These are phyloP conservation scores for Eupeodes corollae DNA, from an alignment of 1,140 invertebrate genomes.

Conservation along the genomic window DNA sequence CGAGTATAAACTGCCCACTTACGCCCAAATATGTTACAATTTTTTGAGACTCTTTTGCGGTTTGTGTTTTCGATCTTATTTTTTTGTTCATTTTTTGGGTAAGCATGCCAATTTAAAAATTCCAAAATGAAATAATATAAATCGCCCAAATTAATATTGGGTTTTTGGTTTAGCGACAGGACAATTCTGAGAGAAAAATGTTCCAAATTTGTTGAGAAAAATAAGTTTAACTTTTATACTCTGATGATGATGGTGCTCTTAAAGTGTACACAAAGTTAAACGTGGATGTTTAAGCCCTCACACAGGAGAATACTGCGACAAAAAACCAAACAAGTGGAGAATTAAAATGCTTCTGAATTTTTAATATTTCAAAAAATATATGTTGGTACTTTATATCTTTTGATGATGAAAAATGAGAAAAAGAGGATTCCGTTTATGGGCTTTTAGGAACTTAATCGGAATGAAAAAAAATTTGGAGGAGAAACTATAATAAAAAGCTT, in stretches of 20 bases:
- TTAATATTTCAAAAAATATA: constrained; percentile 3
- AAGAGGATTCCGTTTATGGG: no score
- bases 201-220: constrained; percentile 5
- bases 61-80: no score
- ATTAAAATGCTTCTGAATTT: constrained; percentile 5
- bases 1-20: no score
- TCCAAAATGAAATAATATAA: constrained; percentile 36
- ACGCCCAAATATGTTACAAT: no score
- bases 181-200: constrained; percentile 37
- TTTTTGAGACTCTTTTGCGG: no score
- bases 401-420: no score
- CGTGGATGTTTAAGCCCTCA: constrained; percentile 1
- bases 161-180: constrained; percentile 12
- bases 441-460: no score
- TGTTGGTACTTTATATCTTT: background rate
- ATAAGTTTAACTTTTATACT: constrained; percentile 9
- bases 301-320: background rate
- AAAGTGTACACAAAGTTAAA: constrained; percentile 9
- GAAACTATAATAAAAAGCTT: no score
- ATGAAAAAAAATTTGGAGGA: no score
- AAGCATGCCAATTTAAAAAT: constrained; percentile 35
- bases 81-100: constrained; percentile 2
- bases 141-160: constrained; percentile 37
- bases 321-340: constrained; percentile 7
- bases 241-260: constrained; percentile 6